Evolutionary conservation across 2,888 invertebrate species (phyloP), one percentile per base, ranked within the genome.

Genomic region (Ferrisia virgata): DNA sequence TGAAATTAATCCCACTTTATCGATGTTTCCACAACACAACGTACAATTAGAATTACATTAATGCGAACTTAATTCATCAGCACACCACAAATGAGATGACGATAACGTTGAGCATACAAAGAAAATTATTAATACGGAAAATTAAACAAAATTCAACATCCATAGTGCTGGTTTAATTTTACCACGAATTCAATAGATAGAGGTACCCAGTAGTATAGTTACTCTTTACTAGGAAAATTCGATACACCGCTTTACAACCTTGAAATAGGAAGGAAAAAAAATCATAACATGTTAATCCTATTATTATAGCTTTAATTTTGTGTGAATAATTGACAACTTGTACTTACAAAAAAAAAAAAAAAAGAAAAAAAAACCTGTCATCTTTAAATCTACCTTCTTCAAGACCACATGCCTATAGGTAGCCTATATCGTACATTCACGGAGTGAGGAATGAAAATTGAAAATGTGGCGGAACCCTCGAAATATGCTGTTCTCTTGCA

Each of bases 61-160:
- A 4, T 58, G 25, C 64, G 28, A 1, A 64, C 28, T 28, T 28
- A 53, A 53, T 53, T 53, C 53, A 53, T 22, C 22, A 9, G 22
- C 9, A 53, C 53, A 53, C 28, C 13, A 6, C 31, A 15, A 28
- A 64, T 11, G 5, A 13, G 28, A 28, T 64, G 28, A 64, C 58
- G 58, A 58, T 1, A 53, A n/a, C n/a, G n/a, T n/a, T n/a, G 9
- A 8, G n/a, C 58, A 11, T 47, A 22, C 64, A 28, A 64, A 28
- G 33, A 72, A 72, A 33, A 72, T 76, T 15, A 76, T 11, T 36
- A 76, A 76, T 76, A 6, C 72, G 72, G 72, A 76, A 76, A 76
- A 76, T 76, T 76, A 36, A 72, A 33, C 36, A 76, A 33, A 76
- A 76, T 76, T 11, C 72, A 36, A 36, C 36, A 28, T 28, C n/a